phyloP scores from a whole-genome alignment of 1,140 invertebrate species.

The Vanessa atalanta region DNA sequence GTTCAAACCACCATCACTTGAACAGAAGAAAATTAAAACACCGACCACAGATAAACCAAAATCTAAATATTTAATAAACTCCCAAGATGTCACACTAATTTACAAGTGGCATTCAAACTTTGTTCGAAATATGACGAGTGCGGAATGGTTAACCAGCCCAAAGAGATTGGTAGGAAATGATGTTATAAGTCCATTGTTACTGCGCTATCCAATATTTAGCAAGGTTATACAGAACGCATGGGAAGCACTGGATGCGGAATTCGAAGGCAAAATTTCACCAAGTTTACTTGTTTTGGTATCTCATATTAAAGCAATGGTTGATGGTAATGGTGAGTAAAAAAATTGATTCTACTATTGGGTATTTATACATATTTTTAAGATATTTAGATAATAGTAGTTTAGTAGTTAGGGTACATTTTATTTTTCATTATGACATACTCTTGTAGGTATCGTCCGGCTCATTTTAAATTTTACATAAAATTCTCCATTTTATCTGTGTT shows the following conservation, averaged over 20 bases:
- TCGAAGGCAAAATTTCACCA: slow-evolving; percentile 80
- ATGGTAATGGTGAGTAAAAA: slow-evolving; percentile 65
- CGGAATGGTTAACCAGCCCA: slow-evolving; percentile 81
- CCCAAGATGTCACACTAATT: slow-evolving; percentile 82
- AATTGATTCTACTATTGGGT: too few species aligned
- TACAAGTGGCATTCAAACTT: slow-evolving; percentile 84
- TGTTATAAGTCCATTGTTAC: slow-evolving; percentile 81
- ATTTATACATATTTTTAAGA: too few species aligned
- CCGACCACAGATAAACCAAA: slow-evolving; percentile 51
- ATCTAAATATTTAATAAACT: slow-evolving; percentile 76
- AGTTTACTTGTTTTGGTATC: slow-evolving; percentile 79
- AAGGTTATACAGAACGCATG: slow-evolving; percentile 75
- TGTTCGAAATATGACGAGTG: slow-evolving; percentile 79
- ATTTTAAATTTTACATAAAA: too few species aligned
- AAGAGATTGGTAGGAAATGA: slow-evolving; percentile 69
- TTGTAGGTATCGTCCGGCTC: background rate
- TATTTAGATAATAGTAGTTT: too few species aligned
- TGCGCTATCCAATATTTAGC: slow-evolving; percentile 83
- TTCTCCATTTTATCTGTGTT: too few species aligned
- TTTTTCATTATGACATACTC: slow-evolving; percentile 6
- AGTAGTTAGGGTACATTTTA: background rate
- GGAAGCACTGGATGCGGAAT: slow-evolving; percentile 75
- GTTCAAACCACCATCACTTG: slow-evolving; percentile 74
- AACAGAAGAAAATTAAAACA: slow-evolving; percentile 59
- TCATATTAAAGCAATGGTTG: slow-evolving; percentile 66